Conservation (phyloP, 1,140 invertebrate genomes). For the Papilio polyxenes region DNA sequence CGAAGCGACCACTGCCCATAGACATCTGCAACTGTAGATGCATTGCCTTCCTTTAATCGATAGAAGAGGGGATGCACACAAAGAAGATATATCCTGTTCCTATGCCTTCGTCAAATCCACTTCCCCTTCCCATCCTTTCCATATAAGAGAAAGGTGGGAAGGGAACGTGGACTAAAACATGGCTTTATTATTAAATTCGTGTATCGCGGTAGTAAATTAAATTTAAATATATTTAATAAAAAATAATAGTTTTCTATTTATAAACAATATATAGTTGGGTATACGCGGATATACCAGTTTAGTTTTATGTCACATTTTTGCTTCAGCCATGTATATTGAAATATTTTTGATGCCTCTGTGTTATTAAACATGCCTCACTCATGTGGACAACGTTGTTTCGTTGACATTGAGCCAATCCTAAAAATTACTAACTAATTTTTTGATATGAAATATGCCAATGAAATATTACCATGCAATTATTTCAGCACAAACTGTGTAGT, state of each 20-base stretch:
- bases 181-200: too few relatives aligned
- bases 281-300: neutral
- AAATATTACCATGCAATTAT: neutral
- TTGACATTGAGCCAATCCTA: neutral
- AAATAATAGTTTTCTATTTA: neutral
- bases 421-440: neutral
- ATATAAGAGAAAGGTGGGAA: too few relatives aligned
- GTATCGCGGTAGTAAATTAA: too few relatives aligned
- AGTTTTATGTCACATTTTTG: neutral
- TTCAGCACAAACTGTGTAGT: neutral
- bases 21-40: too few relatives aligned
- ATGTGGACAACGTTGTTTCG: neutral
- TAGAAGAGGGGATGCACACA: too few relatives aligned
- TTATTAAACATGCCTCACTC: neutral
- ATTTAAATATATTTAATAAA: neutral
- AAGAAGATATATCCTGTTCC: too few relatives aligned
- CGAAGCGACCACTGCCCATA: too few relatives aligned
- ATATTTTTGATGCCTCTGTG: neutral
- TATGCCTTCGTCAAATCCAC: too few relatives aligned
- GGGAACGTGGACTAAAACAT: too few relatives aligned
- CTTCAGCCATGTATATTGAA: neutral
- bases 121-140: too few relatives aligned
- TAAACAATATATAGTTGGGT: too few relatives aligned
- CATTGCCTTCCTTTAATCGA: too few relatives aligned
- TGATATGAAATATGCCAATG: neutral